Percentiles rank a stretch among this genome's conserved stretches.
Evolutionary conservation across 2,888 invertebrate species (phyloP).

Genomic region (Dicyrtomina minuta): DNA sequence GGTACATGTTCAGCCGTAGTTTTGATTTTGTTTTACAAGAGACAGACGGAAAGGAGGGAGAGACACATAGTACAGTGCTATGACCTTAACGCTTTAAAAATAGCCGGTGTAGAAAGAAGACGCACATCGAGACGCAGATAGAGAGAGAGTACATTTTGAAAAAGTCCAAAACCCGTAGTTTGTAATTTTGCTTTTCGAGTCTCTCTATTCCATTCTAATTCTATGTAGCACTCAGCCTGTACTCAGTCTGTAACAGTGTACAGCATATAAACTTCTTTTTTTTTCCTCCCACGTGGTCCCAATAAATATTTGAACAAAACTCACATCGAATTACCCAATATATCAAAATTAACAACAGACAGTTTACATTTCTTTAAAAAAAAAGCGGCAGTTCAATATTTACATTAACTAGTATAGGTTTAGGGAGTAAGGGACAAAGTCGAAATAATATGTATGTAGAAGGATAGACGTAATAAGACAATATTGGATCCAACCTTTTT

Average conservation of each 20-base stretch:
- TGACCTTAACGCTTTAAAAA: constrained; percentile 32
- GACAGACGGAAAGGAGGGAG: too few species aligned
- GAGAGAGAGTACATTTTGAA: constrained; percentile 5
- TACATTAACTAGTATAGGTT: not conserved
- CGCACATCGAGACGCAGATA: not conserved
- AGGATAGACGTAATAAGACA: not conserved
- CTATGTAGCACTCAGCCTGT: not conserved
- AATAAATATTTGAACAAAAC: constrained; percentile 19
- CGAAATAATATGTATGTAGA: not conserved
- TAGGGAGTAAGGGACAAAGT: not conserved
- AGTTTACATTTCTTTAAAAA: too few species aligned
- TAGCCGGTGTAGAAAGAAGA: constrained; percentile 11
- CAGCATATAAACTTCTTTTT: not conserved
- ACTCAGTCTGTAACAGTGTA: not conserved
- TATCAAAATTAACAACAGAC: too few species aligned
- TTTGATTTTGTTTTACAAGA: too few species aligned
- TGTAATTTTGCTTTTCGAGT: not conserved
- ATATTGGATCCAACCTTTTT: constrained; percentile 79
- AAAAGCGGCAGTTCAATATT: too few species aligned
- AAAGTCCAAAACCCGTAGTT: not conserved
- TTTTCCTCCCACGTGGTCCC: not conserved
- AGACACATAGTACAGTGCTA: constrained; percentile 24
- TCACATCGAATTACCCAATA: not conserved
- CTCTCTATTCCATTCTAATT: not conserved
- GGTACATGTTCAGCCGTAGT: too few species aligned